phyloP scores from a whole-genome alignment of 2,888 invertebrate genomes.

The Caenorhabditis sulstoni region DNA sequence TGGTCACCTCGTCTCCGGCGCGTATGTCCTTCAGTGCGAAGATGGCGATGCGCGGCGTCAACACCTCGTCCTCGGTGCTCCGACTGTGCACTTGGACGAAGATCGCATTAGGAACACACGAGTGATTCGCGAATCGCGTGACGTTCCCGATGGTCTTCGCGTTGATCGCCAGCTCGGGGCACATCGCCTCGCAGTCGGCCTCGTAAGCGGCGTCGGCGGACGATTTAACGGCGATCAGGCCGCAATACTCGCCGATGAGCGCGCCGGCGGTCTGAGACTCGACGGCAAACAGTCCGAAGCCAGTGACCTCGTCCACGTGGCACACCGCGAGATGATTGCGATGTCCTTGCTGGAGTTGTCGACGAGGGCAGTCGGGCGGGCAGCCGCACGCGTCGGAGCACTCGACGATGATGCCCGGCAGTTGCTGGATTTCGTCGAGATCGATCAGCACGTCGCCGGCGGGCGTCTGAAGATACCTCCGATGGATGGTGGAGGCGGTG shows the following conservation, averaged over 20 bases:
- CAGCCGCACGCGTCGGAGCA: slow-evolving; percentile 37
- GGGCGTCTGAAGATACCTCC: neutral
- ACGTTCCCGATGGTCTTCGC: slow-evolving; percentile 21
- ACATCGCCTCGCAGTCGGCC: too few species aligned
- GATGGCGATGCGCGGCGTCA: slow-evolving; percentile 34
- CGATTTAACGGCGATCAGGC: too few species aligned
- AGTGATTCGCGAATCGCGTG: slow-evolving; percentile 42
- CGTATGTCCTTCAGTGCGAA: slow-evolving; percentile 7
- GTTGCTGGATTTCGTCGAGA: neutral
- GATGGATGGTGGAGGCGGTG: too few species aligned
- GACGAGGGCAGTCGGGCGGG: slow-evolving; percentile 6
- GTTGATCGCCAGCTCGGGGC: too few species aligned
- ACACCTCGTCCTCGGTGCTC: neutral
- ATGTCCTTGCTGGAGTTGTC: slow-evolving; percentile 39
- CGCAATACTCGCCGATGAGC: too few species aligned
- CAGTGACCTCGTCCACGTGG: slow-evolving; percentile 19
- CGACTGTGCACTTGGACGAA: slow-evolving; percentile 39
- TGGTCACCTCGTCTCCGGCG: too few species aligned
- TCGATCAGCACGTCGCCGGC: neutral
- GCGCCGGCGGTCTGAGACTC: too few species aligned
- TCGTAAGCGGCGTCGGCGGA: too few species aligned
- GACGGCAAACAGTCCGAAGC: slow-evolving; percentile 36
- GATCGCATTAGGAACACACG: slow-evolving; percentile 19
- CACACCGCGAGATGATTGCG: neutral
- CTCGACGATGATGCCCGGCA: slow-evolving; percentile 7